Base-by-base conservation (phyloP, 2,113 vertebrate species). In the Tenrec ecaudatus region DNA sequence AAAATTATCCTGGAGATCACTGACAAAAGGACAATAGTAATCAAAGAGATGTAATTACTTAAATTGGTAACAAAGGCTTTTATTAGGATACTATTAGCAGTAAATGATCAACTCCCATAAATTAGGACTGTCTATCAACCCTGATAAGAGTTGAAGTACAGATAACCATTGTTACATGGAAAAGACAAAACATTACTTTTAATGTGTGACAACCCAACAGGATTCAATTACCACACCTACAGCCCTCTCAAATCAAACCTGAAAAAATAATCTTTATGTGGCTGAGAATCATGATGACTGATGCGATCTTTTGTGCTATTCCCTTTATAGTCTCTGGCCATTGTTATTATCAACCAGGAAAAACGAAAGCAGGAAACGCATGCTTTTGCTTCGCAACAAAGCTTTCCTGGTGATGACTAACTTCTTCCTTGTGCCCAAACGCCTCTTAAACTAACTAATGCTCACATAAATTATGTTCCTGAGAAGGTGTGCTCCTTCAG, bases 181-280 rank as follows among this genome's bases (percentile, higher is more conserved):
- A 62, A 53, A 53, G 47, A 98, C 98, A 98, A 98, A 98, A 96
- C 97, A 98, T 98, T 97, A 97, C 98, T 98, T 98, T 97, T 93
- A 94, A 97, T 98, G 97, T 98, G 97, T 97, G 97, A 97, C 98
- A 98, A 96, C 96, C 97, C 87, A 97, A 98, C 97, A 98, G 98
- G 97, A 98, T 98, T 98, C 98, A 98, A 98, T 98, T 97, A 97
- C 98, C 98, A 98, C 98, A 98, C 98, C 98, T 98, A 98, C 97
- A 98, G 98, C 97, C 98, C 95, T 97, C 97, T 98, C 98, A 7
- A 98, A 98, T 98, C 97, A 97, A 98, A 99, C 97, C 98, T 98
- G 98, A 98, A 98, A 98, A 98, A 98, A 99, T 98, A 98, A 99
- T 98, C 99, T 99, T 99, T 98, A 97, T 96, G 97, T 62, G 96